These are phyloP conservation scores for Chironomus tentans DNA, from an alignment of 2,888 invertebrate species.

Conservation along the genomic window DNA sequence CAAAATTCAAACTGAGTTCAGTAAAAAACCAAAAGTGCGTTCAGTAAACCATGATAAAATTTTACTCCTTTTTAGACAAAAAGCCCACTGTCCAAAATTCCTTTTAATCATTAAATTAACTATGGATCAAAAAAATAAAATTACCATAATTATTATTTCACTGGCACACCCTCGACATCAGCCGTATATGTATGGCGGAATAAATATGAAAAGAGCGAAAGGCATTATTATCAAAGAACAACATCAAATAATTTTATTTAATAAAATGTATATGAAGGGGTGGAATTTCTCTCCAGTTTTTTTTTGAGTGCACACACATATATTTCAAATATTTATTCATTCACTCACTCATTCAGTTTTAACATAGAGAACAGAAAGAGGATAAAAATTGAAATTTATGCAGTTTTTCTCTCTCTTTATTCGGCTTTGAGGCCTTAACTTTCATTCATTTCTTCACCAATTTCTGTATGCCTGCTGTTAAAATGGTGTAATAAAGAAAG, in stretches of 20 bases:
- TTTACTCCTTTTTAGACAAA: too few relatives aligned
- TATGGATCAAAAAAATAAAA: too few relatives aligned
- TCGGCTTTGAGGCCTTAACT: not conserved
- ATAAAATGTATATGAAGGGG: slow-evolving; percentile 19
- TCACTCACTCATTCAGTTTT: too few relatives aligned
- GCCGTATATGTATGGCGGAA: too few relatives aligned
- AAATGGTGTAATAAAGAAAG: not conserved
- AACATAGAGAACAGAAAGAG: not conserved
- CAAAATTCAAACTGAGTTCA: too few relatives aligned
- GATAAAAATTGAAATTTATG: slow-evolving; percentile 18
- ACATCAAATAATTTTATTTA: slow-evolving; percentile 27
- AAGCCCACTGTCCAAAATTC: too few relatives aligned
- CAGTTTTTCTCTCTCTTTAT: not conserved
- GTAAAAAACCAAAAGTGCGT: too few relatives aligned
- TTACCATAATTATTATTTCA: too few relatives aligned
- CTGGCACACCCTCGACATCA: too few relatives aligned
- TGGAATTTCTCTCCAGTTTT: not conserved
- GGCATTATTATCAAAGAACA: slow-evolving; percentile 25
- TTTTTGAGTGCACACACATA: not conserved
- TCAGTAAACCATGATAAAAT: too few relatives aligned
- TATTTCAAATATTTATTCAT: not conserved
- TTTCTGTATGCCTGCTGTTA: not conserved
- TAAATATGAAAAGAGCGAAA: not conserved
- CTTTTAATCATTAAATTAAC: too few relatives aligned
- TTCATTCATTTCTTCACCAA: not conserved